Percentiles rank a stretch among this genome's conserved stretches.
Evolutionary conservation across 2,888 invertebrate species (phyloP).

Genomic region (Cephus pygmeus): DNA sequence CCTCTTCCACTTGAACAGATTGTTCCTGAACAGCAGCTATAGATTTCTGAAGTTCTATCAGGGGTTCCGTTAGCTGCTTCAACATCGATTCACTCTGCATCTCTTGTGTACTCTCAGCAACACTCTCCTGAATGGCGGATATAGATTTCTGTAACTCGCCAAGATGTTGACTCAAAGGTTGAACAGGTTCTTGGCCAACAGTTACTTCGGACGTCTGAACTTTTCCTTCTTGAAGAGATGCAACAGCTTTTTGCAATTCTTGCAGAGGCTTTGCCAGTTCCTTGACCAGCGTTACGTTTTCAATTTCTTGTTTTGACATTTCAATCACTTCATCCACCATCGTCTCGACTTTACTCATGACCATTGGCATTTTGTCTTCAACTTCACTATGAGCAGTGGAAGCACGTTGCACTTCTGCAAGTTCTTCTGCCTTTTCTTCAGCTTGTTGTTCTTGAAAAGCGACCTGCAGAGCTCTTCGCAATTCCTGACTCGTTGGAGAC

Average conservation of each 20-base stretch:
- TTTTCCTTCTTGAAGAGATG: slow-evolving; percentile 68
- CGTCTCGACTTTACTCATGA: slow-evolving; percentile 48
- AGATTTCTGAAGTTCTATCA: slow-evolving; percentile 18
- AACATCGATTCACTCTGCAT: slow-evolving; percentile 60
- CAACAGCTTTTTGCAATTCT: slow-evolving; percentile 67
- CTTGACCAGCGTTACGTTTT: slow-evolving; percentile 40
- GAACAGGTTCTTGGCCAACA: slow-evolving; percentile 54
- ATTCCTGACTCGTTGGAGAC: slow-evolving; percentile 13
- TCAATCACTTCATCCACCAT: slow-evolving; percentile 51
- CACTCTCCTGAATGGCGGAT: slow-evolving; percentile 52
- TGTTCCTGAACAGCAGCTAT: slow-evolving; percentile 24
- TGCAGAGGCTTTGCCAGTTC: slow-evolving; percentile 63
- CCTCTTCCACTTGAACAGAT: slow-evolving; percentile 18
- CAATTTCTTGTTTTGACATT: slow-evolving; percentile 47
- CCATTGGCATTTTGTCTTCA: slow-evolving; percentile 28
- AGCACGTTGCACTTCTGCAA: slow-evolving; percentile 11
- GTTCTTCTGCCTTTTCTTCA: slow-evolving; percentile 7
- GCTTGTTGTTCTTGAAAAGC: slow-evolving; percentile 16
- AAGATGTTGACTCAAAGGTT: slow-evolving; percentile 62
- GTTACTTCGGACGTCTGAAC: slow-evolving; percentile 68
- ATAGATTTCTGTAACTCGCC: slow-evolving; percentile 56
- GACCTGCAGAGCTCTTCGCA: slow-evolving; percentile 12
- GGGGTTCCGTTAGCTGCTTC: slow-evolving; percentile 5
- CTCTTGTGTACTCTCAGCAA: slow-evolving; percentile 49
- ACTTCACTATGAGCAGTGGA: not conserved